Evolutionary conservation across 1,140 invertebrate species (phyloP), one percentile per base, ranked within the genome.

Genomic region (Spodoptera litura): DNA sequence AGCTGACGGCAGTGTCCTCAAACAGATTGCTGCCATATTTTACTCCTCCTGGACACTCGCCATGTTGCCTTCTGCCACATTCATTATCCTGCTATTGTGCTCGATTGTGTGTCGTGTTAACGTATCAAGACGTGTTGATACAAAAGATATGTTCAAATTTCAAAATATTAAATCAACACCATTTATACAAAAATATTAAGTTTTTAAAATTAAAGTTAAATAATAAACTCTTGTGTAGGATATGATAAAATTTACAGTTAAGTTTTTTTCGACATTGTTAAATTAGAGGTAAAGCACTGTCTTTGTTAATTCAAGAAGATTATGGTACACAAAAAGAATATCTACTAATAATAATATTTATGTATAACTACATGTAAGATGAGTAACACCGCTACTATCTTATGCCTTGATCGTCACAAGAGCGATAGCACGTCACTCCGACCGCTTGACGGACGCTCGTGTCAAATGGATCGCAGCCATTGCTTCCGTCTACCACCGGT

Each of bases 381-480:
- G 20, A 31, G 31, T 44, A 44, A 44, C 25, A 13, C 10, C 53
- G 70, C 70, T 56, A 52, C 3, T 15, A 15, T 51, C 35, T 51
- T 12, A 6, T 59, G 52, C 51, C 70, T 35, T 4, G 35, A 8
- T 5, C 53, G 10, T 12, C 3, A 20, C 2, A 15, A 68, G 61
- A 79, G n/a, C 27, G 71, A 79, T 79, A 25, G 78, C 25, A 61
- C 56, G 71, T 79, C 71, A 74, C 27, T 31, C 10, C 12, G 55
- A 13, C 53, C 9, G 59, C 10, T 8, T 64, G 78, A 79, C 61
- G 35, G 52, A 74, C 59, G 44, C 38, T 52, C 6, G 51, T 68
- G 61, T 59, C 31, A 49, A 27, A 64, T 49, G 25, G 59, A 74
- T 74, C 20, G 58, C 68, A 8, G 44, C 51, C 53, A 64, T 51